Evolutionary conservation across 2,888 invertebrate species (phyloP).

Genomic region (Ennomos erosarius): DNA sequence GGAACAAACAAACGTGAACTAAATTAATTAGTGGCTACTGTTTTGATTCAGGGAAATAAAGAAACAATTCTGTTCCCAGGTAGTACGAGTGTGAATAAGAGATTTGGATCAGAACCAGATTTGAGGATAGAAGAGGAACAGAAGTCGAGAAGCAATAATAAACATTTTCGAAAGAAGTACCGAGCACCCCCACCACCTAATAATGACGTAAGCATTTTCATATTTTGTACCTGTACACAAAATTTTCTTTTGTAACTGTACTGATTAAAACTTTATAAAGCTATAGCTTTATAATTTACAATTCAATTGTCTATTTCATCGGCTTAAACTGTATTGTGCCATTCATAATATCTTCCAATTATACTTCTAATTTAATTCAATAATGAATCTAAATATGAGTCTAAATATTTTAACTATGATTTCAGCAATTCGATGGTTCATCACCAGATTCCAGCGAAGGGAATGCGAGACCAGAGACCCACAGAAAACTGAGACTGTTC

Average conservation of each 20-base stretch:
- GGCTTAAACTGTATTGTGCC: too few species aligned
- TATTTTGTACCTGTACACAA: too few species aligned
- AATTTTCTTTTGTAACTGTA: too few species aligned
- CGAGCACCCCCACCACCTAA: constrained; percentile 89
- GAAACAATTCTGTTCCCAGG: constrained; percentile 52
- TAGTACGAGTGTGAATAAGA: constrained; percentile 73
- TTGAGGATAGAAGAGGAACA: constrained; percentile 80
- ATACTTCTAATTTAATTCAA: too few species aligned
- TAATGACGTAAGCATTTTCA: constrained; percentile 65
- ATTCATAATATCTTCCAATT: too few species aligned
- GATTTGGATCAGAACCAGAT: constrained; percentile 91
- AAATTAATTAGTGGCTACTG: too few species aligned
- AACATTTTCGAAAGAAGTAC: constrained; percentile 90
- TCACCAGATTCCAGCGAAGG: constrained; percentile 86
- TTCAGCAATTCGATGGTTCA: constrained; percentile 80
- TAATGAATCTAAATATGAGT: too few species aligned
- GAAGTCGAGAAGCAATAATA: constrained; percentile 66
- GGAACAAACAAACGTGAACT: too few species aligned
- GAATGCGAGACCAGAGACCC: constrained; percentile 78
- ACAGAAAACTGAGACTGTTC: constrained; percentile 88
- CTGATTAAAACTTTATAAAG: too few species aligned
- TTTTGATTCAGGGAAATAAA: too few species aligned
- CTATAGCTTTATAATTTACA: too few species aligned
- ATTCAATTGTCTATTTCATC: too few species aligned
- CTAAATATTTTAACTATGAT: neutral